Percentiles rank a stretch among this genome's conserved stretches.
phyloP scores from a whole-genome alignment of 2,888 invertebrate genomes.

The Napeogenes inachia region DNA sequence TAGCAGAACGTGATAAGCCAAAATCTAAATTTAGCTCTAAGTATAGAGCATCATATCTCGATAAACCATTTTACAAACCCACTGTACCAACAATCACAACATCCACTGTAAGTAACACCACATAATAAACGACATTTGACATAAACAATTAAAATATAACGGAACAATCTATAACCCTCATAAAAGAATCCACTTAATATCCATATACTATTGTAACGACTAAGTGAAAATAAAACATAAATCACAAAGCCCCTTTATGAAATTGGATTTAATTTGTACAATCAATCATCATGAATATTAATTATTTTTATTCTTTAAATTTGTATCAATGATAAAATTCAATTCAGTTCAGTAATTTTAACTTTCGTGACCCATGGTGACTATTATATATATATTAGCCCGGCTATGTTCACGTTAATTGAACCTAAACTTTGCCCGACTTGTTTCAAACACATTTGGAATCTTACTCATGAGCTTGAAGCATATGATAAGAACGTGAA shows the following conservation, averaged over 20 bases:
- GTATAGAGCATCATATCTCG: slow-evolving; percentile 73
- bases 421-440: too few relatives aligned
- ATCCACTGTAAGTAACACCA: slow-evolving; percentile 68
- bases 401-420: too few relatives aligned
- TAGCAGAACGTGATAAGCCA: slow-evolving; percentile 65
- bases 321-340: neutral
- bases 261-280: slow-evolving; percentile 50
- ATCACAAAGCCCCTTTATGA: slow-evolving; percentile 72
- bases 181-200: neutral
- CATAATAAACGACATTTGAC: slow-evolving; percentile 30
- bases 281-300: slow-evolving; percentile 4
- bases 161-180: slow-evolving; percentile 2
- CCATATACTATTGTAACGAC: slow-evolving; percentile 10
- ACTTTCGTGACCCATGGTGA: too few relatives aligned
- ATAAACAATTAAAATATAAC: slow-evolving; percentile 12
- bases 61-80: slow-evolving; percentile 79
- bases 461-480: too few relatives aligned
- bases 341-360: too few relatives aligned
- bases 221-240: slow-evolving; percentile 12
- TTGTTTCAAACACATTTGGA: too few relatives aligned
- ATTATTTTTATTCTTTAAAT: slow-evolving; percentile 6
- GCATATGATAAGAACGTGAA: too few relatives aligned
- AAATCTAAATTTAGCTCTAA: slow-evolving; percentile 78
- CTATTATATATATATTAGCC: too few relatives aligned
- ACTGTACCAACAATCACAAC: slow-evolving; percentile 79